These are phyloP conservation scores for Drosophila nigricruria DNA, from an alignment of 2,888 invertebrate genomes.

Conservation along the genomic window DNA sequence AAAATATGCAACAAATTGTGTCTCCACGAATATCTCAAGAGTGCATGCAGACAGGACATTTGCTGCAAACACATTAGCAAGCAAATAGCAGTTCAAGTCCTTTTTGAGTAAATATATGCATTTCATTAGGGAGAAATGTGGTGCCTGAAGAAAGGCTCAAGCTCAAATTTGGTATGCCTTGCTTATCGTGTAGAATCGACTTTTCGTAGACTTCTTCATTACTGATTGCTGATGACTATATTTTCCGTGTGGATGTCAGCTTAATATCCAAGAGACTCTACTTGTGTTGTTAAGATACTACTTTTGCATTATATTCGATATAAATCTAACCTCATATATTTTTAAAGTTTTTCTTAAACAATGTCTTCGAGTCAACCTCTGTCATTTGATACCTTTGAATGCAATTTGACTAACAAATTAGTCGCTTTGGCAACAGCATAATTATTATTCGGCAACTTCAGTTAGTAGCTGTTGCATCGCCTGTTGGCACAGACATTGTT, in stretches of 20 bases:
- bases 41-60: neutral
- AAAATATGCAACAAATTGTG: slow-evolving; percentile 44
- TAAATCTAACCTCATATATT: too few species aligned
- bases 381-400: neutral
- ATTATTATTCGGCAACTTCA: neutral
- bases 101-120: neutral
- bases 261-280: too few species aligned
- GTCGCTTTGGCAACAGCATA: neutral
- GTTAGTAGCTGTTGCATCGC: slow-evolving; percentile 4
- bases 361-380: neutral
- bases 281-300: too few species aligned
- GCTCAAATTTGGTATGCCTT: neutral
- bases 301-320: too few species aligned
- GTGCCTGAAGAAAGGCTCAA: neutral
- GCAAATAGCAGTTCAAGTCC: neutral
- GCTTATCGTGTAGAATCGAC: neutral
- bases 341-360: too few species aligned
- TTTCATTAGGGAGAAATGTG: neutral
- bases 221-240: neutral
- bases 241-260: neutral
- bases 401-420: neutral
- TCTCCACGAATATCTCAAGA: slow-evolving; percentile 2
- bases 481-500: slow-evolving; percentile 16
- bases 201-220: too few species aligned
- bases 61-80: neutral